phyloP scores from a whole-genome alignment of 2,113 vertebrate species.

The Smithornis capensis region DNA sequence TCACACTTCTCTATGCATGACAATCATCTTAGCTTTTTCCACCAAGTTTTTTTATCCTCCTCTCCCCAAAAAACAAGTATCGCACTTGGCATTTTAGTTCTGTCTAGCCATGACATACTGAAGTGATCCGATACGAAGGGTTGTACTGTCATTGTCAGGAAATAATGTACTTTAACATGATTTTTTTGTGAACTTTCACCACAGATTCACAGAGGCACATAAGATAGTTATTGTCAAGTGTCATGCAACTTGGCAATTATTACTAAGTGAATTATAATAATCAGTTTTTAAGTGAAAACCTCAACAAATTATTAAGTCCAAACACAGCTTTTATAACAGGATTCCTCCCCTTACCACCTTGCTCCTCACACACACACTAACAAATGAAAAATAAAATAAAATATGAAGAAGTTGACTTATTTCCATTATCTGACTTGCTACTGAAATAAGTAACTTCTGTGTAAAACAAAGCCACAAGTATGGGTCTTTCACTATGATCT shows the following conservation, averaged over 20 bases:
- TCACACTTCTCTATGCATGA: background rate
- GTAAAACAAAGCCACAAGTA: background rate
- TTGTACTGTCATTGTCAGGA: background rate
- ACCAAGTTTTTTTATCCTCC: background rate
- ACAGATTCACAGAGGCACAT: background rate
- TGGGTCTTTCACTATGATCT: background rate
- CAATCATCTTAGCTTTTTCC: background rate
- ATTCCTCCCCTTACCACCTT: background rate
- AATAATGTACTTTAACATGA: background rate
- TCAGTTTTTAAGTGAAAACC: background rate
- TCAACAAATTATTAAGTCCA: background rate
- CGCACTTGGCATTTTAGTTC: background rate
- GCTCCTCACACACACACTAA: background rate
- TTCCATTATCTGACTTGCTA: background rate
- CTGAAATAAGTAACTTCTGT: background rate
- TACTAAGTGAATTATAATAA: background rate
- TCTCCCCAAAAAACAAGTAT: background rate
- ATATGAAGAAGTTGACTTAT: background rate
- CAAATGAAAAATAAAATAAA: too few species aligned
- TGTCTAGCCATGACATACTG: background rate
- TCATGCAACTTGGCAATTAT: background rate
- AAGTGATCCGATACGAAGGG: background rate
- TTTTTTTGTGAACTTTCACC: background rate
- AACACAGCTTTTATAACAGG: background rate
- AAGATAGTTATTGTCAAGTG: background rate